Base-by-base conservation (phyloP, 2,797 vertebrate genomes). In the Scomberomorus guttatus region DNA sequence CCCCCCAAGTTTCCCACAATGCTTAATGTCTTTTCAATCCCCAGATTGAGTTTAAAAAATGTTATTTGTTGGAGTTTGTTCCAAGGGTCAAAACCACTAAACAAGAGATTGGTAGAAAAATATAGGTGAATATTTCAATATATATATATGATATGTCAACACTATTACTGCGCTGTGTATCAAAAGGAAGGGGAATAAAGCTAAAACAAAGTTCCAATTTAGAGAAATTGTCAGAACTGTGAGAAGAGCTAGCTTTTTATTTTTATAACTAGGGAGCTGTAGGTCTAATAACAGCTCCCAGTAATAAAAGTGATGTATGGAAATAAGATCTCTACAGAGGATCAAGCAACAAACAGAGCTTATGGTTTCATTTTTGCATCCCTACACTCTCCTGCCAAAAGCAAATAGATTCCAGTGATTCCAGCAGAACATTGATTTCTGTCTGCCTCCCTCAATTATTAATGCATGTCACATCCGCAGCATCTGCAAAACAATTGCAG, bases 401-500 rank as follows among this genome's bases (percentile, higher is more conserved):
- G 71, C 57, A 83, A 77, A 91, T 87, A 81, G 81, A 91, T 75
- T 83, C 80, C 81, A 83, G 7, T 64, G 39, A 77, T 71, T 86
- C 72, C 70, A 80, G 58, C 8, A 22, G 85, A 85, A 66, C 70
- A 93, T 89, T 92, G 88, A 92, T 90, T 94, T 93, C 87, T 92
- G 80, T 80, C 84, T 89, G 85, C 82, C 73, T 87, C 72, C 86
- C 92, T 90, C 87, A 87, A 93, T 96, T 95, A 94, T 93, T 94
- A 95, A 97, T 97, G 96, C 96, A 88, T 92, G 95, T 95, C 94
- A 95, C 96, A 96, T 94, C 87, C 81, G 77, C 93, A 94, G 95
- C 95, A 96, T 97, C 96, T 97, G 96, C 90, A 94, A 96, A 96
- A 96, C 95, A 96, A 96, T 96, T 95, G 95, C 94, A 91, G 92